phyloP scores from a whole-genome alignment of 1,140 invertebrate genomes.

The Cyphomyrmex costatus region DNA sequence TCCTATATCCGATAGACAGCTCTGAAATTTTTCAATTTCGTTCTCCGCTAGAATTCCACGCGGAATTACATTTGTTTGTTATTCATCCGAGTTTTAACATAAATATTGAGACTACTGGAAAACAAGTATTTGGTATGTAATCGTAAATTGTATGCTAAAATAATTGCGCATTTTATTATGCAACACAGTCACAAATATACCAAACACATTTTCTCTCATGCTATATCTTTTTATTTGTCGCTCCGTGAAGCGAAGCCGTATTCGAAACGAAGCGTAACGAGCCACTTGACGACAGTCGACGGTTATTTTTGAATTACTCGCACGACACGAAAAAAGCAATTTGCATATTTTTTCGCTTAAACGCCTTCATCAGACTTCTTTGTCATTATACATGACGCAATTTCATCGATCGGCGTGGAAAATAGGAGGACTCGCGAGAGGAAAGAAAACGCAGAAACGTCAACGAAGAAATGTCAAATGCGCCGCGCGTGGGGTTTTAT shows the following conservation, averaged over 20 bases:
- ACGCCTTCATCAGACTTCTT: conserved; percentile 57
- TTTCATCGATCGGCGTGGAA: conserved; percentile 60
- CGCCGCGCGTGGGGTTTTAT: not conserved
- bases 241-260: not conserved
- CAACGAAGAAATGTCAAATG: conserved; percentile 49
- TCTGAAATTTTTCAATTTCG: not conserved
- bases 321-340: conserved; percentile 58
- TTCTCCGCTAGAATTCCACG: not conserved
- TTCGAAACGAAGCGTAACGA: not conserved
- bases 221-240: not conserved
- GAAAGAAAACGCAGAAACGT: not conserved
- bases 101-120: too few species aligned
- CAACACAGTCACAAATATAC: too few species aligned
- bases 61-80: not conserved
- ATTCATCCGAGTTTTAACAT: too few species aligned
- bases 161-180: too few species aligned
- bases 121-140: too few species aligned
- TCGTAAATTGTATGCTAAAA: too few species aligned
- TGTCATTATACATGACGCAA: conserved; percentile 64
- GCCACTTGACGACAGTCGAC: conserved; percentile 34
- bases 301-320: conserved; percentile 61
- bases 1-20: too few species aligned
- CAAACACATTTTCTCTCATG: too few species aligned
- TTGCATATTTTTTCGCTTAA: conserved; percentile 72
- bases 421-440: conserved; percentile 44